Percentiles rank a stretch among this genome's conserved stretches.
Conservation (phyloP, 2,888 invertebrate genomes). For the Volucella zonaria region DNA sequence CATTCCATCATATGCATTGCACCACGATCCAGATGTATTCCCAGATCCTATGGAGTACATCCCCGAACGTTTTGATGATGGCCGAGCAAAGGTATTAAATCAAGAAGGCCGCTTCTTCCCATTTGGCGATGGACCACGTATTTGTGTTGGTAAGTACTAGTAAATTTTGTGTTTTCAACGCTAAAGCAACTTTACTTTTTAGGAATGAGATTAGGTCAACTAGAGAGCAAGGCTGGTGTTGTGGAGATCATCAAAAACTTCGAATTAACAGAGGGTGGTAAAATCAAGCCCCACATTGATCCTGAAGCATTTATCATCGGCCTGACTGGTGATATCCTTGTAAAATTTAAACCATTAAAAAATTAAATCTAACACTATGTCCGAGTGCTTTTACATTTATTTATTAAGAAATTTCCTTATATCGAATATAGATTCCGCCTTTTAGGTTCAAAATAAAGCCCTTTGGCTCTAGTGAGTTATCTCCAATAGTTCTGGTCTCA, state of each 20-base stretch:
- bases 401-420: conserved; percentile 32
- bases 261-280: conserved; percentile 66
- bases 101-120: conserved; percentile 78
- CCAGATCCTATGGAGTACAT: conserved; percentile 76
- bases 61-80: conserved; percentile 79
- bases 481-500: conserved; percentile 66
- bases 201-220: conserved; percentile 77
- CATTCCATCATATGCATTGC: conserved; percentile 80
- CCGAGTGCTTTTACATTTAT: neutral
- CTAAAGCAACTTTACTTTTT: neutral
- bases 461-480: conserved; percentile 67
- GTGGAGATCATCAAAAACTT: conserved; percentile 76
- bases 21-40: conserved; percentile 78
- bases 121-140: conserved; percentile 80
- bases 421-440: conserved; percentile 68
- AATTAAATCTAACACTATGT: neutral
- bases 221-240: conserved; percentile 77
- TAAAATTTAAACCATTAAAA: conserved; percentile 74
- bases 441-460: conserved; percentile 74
- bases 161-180: neutral
- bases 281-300: conserved; percentile 51
- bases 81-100: conserved; percentile 75
- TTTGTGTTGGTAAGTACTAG: conserved; percentile 77
- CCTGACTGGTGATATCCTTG: conserved; percentile 76
- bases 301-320: conserved; percentile 76